Conservation (phyloP, 2,888 invertebrate species). For the Flexamia atlantica region DNA sequence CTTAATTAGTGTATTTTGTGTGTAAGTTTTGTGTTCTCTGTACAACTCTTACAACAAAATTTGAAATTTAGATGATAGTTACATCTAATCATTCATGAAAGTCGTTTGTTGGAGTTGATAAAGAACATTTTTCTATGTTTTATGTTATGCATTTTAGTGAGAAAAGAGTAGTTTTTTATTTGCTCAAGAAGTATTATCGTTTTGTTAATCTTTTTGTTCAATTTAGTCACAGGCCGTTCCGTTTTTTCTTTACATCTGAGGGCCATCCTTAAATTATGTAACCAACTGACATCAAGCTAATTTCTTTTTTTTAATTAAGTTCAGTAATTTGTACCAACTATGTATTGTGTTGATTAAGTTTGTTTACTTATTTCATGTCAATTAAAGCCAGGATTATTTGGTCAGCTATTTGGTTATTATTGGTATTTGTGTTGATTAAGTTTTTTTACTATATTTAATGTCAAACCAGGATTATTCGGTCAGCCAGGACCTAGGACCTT, state of each 20-base stretch:
- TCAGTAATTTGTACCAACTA: too few relatives aligned
- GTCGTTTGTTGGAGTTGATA: background rate
- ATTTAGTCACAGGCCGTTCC: background rate
- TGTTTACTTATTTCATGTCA: too few relatives aligned
- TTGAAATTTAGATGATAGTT: background rate
- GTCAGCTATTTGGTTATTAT: too few relatives aligned
- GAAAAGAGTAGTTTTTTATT: background rate
- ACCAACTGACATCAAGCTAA: too few relatives aligned
- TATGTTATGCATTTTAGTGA: background rate
- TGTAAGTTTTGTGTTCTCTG: background rate
- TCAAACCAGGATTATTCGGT: too few relatives aligned
- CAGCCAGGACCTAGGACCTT: too few relatives aligned
- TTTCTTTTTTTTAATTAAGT: too few relatives aligned
- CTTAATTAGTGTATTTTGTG: slow-evolving; percentile 13
- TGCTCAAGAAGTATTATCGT: slow-evolving; percentile 25
- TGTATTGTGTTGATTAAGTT: too few relatives aligned
- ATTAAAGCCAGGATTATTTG: too few relatives aligned
- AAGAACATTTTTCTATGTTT: background rate
- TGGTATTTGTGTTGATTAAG: too few relatives aligned
- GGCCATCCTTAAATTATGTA: background rate
- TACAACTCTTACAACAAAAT: background rate
- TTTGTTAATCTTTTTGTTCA: background rate
- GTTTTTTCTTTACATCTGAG: background rate
- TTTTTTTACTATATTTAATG: too few relatives aligned
- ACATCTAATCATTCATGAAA: background rate